These are phyloP conservation scores for Apodemus speciosus DNA, from an alignment of 2,113 vertebrate species.

Conservation along the genomic window DNA sequence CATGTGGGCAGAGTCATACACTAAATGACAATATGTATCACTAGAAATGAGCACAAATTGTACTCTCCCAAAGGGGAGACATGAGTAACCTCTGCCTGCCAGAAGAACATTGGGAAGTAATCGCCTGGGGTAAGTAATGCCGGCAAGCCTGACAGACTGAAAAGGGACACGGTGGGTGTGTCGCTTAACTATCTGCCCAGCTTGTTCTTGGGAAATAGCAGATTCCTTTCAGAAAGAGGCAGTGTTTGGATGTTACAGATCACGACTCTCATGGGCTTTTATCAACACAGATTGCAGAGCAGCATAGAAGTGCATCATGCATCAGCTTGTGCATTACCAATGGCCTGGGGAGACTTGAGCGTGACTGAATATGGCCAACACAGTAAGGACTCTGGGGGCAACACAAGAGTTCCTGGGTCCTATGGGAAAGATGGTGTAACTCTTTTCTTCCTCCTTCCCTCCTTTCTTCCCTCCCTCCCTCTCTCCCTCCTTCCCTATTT, in stretches of 20 bases:
- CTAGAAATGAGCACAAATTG: too few species aligned
- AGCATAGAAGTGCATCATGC: neutral
- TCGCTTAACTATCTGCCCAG: neutral
- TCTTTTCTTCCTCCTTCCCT: neutral
- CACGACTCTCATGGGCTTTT: neutral
- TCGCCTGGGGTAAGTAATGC: too few species aligned
- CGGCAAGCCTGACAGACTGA: neutral
- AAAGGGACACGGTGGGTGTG: neutral
- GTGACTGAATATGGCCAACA: neutral
- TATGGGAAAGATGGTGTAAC: neutral
- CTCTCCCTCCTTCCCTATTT: fast-evolving
- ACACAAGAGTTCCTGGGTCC: neutral
- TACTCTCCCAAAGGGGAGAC: neutral
- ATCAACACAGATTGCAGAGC: neutral
- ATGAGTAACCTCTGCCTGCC: neutral
- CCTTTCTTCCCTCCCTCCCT: neutral
- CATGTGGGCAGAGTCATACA: neutral
- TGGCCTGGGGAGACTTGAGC: neutral
- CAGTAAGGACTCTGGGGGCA: neutral
- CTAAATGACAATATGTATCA: neutral
- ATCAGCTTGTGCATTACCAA: neutral
- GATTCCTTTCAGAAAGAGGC: neutral
- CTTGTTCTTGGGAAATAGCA: neutral
- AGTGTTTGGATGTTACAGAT: neutral
- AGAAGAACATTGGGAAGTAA: neutral